Conservation (phyloP, 2,113 vertebrate genomes). For the Pogonocichla stellata region DNA sequence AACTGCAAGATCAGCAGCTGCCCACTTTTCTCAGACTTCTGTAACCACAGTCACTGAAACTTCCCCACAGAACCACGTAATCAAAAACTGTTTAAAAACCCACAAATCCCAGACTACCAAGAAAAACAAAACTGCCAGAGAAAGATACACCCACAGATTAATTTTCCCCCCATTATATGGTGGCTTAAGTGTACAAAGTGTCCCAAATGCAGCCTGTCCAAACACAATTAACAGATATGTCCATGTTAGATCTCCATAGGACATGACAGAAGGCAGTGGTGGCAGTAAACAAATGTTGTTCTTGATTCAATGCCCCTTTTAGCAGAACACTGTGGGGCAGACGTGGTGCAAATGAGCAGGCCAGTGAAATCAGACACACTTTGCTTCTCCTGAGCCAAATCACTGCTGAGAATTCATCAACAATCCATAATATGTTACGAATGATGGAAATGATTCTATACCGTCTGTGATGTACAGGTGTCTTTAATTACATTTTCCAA, state of each 20-base stretch:
- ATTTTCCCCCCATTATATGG: background rate
- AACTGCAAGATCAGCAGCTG: constrained; percentile 35
- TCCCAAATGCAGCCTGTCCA: background rate
- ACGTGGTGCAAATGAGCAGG: constrained; percentile 18
- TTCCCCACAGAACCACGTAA: background rate
- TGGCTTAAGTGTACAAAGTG: background rate
- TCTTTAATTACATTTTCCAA: constrained; percentile 39
- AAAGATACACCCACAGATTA: background rate
- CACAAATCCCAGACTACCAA: background rate
- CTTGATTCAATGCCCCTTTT: background rate
- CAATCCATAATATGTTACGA: background rate
- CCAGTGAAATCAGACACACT: background rate
- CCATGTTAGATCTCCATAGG: background rate
- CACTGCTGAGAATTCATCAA: constrained; percentile 49
- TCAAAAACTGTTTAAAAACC: background rate
- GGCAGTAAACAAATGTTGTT: background rate
- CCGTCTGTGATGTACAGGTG: background rate
- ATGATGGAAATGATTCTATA: constrained; percentile 4
- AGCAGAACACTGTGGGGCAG: background rate
- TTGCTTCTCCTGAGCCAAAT: background rate
- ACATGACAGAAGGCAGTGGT: background rate
- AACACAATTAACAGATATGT: background rate
- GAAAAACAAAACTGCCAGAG: background rate
- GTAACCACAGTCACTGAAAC: background rate
- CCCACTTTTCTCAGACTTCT: constrained; percentile 7